Conservation (phyloP, 2,797 vertebrate species). For the Neosilurus mollespiculum region DNA sequence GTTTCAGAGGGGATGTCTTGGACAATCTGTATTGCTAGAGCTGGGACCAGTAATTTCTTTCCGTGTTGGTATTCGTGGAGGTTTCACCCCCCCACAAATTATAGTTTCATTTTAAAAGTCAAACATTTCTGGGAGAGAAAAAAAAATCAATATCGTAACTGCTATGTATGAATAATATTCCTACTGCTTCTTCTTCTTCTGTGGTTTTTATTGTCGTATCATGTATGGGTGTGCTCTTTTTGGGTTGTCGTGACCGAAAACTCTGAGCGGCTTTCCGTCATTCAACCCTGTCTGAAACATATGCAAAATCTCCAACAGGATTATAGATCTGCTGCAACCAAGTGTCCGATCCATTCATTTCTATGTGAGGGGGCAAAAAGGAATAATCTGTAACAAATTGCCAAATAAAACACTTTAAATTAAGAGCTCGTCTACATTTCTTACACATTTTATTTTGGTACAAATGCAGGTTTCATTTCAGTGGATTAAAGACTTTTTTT, state of each 20-base stretch:
- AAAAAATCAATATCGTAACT: conserved; percentile 17
- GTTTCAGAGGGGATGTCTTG: conserved; percentile 24
- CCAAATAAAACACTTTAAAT: conserved; percentile 50
- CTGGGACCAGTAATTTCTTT: conserved; percentile 24
- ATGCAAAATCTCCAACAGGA: conserved; percentile 50
- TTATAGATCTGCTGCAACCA: conserved; percentile 25
- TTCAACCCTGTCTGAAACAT: conserved; percentile 43
- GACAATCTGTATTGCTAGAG: conserved; percentile 36
- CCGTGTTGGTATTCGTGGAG: too few species aligned
- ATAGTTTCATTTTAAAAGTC: too few species aligned
- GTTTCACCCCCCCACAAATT: background rate
- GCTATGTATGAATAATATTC: conserved; percentile 39
- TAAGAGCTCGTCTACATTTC: background rate
- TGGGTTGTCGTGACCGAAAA: conserved; percentile 3
- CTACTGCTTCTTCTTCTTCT: conserved; percentile 26
- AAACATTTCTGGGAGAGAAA: background rate
- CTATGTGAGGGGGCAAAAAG: conserved; percentile 14
- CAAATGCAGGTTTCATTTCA: conserved; percentile 21
- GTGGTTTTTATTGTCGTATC: conserved; percentile 45
- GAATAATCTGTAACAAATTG: conserved; percentile 46
- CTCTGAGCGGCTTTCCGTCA: conserved; percentile 9
- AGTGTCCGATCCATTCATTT: conserved; percentile 29
- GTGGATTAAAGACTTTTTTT: conserved; percentile 3
- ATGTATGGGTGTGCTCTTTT: conserved; percentile 30
- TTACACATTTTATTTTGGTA: conserved; percentile 48